Base-by-base conservation (phyloP, 2,888 invertebrate genomes). In the Xanthostigma xanthostigma region DNA sequence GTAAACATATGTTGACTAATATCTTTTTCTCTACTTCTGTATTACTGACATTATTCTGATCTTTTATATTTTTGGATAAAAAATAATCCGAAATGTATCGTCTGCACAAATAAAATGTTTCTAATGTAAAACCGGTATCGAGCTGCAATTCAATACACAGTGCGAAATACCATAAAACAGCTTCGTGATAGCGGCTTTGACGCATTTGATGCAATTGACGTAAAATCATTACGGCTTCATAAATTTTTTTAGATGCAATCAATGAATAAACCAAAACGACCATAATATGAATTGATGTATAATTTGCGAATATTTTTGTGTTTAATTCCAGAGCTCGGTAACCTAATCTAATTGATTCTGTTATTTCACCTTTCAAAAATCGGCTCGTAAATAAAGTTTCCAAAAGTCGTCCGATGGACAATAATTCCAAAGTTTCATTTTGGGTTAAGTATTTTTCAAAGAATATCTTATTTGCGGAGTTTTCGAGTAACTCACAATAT, bases 71-170 rank as follows among this genome's bases (percentile, higher is more conserved):
- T 44, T 17, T 41, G 53, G 34, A 55, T 27, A 45, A 36, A 46
- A 41, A 54, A 49, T 54, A 53, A 54, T 58, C 62, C 41, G 68
- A 63, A 2, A 72, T 72, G 50, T 66, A 73, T 5, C 61, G 57
- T 51, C 63, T 65, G 50, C 74, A 72, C 41, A 64, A 65, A 13
- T 65, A 59, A 4, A 72, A 69, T 1, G 69, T 62, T 58, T 75
- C 75, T 44, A 76, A 55, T 49, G 69, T 64, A 56, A 76, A 71
- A 6, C 76, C 71, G 53, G 77, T 70, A 54, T 81, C 75, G 38
- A 78, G 57, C 45, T 74, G 65, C 54, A 78, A 58, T 47, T 77
- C 76, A 48, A 78, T 65, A 52, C 74, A 74, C 36, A 77, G 64
- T 0, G 76, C 73, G 54, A 75, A 73, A 55, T 78, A 79, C 70